Conservation (phyloP, 2,113 vertebrate genomes). For the Lycaon pictus region DNA sequence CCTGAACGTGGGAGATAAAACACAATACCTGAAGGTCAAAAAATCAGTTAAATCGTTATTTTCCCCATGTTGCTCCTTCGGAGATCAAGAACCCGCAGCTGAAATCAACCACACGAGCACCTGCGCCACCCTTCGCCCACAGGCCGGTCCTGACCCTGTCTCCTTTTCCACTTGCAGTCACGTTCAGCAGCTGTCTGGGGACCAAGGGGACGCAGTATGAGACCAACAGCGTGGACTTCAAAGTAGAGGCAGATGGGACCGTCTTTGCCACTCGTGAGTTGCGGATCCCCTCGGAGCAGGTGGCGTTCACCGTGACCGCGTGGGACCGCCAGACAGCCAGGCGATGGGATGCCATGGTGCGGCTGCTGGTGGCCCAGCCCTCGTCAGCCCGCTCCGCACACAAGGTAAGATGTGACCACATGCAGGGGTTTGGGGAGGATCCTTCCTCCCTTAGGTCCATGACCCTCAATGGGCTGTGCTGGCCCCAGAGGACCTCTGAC, state of each 20-base stretch:
- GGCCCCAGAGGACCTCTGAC: too few relatives aligned
- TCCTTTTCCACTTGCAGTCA: slow-evolving; percentile 88
- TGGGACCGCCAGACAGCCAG: slow-evolving; percentile 86
- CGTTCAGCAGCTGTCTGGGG: slow-evolving; percentile 93
- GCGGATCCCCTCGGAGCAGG: slow-evolving; percentile 88
- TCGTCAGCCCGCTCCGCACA: slow-evolving; percentile 79
- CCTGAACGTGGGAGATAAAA: slow-evolving; percentile 75
- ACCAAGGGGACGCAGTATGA: slow-evolving; percentile 90
- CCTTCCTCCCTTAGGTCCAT: background rate
- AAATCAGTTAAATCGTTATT: slow-evolving; percentile 61
- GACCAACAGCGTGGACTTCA: slow-evolving; percentile 92
- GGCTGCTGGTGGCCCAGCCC: slow-evolving; percentile 90
- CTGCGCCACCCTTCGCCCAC: rapidly evolving
- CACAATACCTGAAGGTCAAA: slow-evolving; percentile 78
- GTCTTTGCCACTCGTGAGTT: slow-evolving; percentile 88
- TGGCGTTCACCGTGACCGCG: slow-evolving; percentile 91
- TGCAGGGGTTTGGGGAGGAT: rapidly evolving
- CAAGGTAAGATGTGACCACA: slow-evolving; percentile 85
- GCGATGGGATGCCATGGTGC: slow-evolving; percentile 91
- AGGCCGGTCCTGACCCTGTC: slow-evolving; percentile 54
- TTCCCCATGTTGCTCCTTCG: slow-evolving; percentile 67
- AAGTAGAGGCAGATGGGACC: slow-evolving; percentile 91
- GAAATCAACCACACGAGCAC: background rate
- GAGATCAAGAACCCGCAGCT: slow-evolving; percentile 63
- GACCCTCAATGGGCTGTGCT: rapidly evolving